Conservation (phyloP, 2,113 vertebrate species). For the Lophius piscatorius region DNA sequence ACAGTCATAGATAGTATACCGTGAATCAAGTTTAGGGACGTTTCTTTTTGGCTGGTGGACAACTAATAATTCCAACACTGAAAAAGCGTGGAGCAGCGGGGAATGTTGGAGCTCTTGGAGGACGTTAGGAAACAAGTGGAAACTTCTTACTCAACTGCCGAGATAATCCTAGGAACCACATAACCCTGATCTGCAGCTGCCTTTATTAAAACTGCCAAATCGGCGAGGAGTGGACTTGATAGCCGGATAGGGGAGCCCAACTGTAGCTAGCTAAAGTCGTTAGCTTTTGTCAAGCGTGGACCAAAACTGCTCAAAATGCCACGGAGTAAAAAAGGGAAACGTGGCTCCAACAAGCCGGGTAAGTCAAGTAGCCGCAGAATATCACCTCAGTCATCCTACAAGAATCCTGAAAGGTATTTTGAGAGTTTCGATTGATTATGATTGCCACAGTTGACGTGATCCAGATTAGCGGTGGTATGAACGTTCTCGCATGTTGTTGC, state of each 20-base stretch:
- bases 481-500: slow-evolving; percentile 1
- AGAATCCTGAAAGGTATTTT: not conserved
- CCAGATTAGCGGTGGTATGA: not conserved
- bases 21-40: not conserved
- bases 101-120: slow-evolving; percentile 11
- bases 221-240: not conserved
- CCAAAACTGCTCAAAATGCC: slow-evolving; percentile 69
- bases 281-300: slow-evolving; percentile 42
- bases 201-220: not conserved
- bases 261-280: slow-evolving; percentile 22
- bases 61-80: slow-evolving; percentile 3
- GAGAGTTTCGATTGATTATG: too few species aligned
- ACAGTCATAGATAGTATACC: slow-evolving; percentile 80
- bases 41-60: not conserved
- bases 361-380: slow-evolving; percentile 48
- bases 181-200: not conserved
- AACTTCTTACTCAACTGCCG: not conserved
- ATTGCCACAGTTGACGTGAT: not conserved
- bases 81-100: slow-evolving; percentile 25
- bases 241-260: slow-evolving; percentile 23
- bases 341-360: slow-evolving; percentile 76
- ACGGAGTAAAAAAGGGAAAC: slow-evolving; percentile 81
- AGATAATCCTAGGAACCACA: not conserved
- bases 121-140: slow-evolving; percentile 9
- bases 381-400: not conserved